These are phyloP conservation scores for Cordylochernes scorpioides DNA, from an alignment of 2,888 invertebrate genomes.

Conservation along the genomic window DNA sequence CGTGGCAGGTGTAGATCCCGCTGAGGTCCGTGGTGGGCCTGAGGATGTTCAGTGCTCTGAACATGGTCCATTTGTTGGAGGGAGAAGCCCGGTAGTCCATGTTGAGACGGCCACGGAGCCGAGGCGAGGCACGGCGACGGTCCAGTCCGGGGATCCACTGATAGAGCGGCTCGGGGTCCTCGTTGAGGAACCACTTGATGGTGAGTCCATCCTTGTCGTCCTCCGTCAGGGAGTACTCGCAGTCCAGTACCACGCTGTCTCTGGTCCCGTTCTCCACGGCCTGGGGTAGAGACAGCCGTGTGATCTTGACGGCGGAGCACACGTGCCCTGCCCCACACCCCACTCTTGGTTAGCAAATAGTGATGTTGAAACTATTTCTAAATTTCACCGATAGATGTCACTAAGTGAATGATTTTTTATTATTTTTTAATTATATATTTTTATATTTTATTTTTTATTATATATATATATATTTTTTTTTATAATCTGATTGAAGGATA, in stretches of 20 bases:
- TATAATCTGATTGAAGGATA: no score
- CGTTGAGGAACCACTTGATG: slow-evolving; percentile 17
- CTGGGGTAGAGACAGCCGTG: slow-evolving; percentile 10
- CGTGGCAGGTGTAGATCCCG: slow-evolving; percentile 16
- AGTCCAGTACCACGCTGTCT: slow-evolving; percentile 16
- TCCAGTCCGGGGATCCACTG: slow-evolving; percentile 17
- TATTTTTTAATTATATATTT: no score
- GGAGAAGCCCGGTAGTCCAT: slow-evolving; percentile 13
- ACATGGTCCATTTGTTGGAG: slow-evolving; percentile 11
- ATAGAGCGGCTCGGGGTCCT: slow-evolving; percentile 16
- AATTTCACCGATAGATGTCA: no score
- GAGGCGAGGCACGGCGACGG: slow-evolving; percentile 8
- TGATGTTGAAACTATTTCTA: no score
- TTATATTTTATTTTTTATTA: no score
- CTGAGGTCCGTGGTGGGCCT: slow-evolving; percentile 15
- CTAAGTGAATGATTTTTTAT: no score
- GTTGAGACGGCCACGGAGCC: slow-evolving; percentile 12
- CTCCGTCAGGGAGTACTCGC: slow-evolving; percentile 14
- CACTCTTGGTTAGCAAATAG: no score
- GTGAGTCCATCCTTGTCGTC: slow-evolving; percentile 13
- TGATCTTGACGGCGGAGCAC: no score
- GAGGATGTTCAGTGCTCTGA: slow-evolving; percentile 15
- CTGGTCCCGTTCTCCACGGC: slow-evolving; percentile 14
- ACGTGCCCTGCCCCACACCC: no score
- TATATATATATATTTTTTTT: no score